Evolutionary conservation across 1,140 invertebrate species (phyloP).

Genomic region (Odontomachus brunneus): DNA sequence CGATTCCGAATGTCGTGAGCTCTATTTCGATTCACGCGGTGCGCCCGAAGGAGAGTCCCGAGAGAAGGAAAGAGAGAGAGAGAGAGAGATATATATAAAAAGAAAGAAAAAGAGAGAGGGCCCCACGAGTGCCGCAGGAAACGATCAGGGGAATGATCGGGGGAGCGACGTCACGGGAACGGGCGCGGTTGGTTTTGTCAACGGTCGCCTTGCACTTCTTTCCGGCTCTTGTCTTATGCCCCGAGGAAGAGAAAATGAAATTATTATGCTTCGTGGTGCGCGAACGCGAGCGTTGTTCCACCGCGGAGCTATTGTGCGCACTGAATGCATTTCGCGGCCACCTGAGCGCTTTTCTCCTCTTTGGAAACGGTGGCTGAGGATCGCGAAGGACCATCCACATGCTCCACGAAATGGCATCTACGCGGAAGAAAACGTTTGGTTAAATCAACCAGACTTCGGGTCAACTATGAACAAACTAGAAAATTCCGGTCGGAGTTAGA

Average conservation of each 20-base stretch:
- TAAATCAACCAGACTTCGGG: no score
- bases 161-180: background rate
- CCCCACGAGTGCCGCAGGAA: slow-evolving; percentile 1
- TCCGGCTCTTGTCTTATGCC: slow-evolving; percentile 66
- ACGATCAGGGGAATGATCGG: no score
- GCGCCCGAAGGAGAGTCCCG: slow-evolving; percentile 37
- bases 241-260: slow-evolving; percentile 68
- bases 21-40: slow-evolving; percentile 59
- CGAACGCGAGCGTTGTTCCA: slow-evolving; percentile 33
- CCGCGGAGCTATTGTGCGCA: slow-evolving; percentile 64
- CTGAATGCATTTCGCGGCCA: slow-evolving; percentile 36
- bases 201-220: slow-evolving; percentile 72
- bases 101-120: background rate
- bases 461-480: no score
- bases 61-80: background rate
- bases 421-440: no score
- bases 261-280: slow-evolving; percentile 59
- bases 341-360: slow-evolving; percentile 5
- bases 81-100: no score
- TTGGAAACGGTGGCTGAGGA: background rate
- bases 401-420: no score
- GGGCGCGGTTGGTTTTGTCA: slow-evolving; percentile 70
- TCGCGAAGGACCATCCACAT: no score
- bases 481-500: no score
- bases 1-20: slow-evolving; percentile 68